A percentile compares a stretch with the other conserved stretches of the same genome.
These are phyloP conservation scores for Falco rusticolus DNA, from an alignment of 2,797 vertebrate species.

Conservation along the genomic window DNA sequence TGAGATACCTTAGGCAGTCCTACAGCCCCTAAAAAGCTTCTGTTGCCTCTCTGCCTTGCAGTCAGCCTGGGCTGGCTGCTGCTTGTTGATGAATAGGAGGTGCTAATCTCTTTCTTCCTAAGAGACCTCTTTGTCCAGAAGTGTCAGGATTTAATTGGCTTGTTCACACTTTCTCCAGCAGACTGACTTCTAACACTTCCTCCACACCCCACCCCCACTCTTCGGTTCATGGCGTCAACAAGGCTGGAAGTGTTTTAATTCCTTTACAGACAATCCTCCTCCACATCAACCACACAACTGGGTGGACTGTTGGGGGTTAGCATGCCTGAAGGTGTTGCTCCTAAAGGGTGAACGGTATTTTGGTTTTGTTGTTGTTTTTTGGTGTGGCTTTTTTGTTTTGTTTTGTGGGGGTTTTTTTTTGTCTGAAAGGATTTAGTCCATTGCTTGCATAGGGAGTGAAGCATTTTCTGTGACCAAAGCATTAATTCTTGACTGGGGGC, in stretches of 20 bases:
- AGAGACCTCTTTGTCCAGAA: slow-evolving; percentile 62
- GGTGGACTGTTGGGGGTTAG: not conserved
- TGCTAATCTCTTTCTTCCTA: slow-evolving; percentile 64
- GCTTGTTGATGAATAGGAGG: slow-evolving; percentile 19
- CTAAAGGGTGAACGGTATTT: not conserved
- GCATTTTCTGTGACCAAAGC: not conserved
- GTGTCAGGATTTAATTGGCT: slow-evolving; percentile 66
- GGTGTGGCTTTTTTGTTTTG: not conserved
- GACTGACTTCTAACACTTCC: slow-evolving; percentile 43
- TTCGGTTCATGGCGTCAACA: slow-evolving; percentile 35
- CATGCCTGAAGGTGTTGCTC: slow-evolving; percentile 23
- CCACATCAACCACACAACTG: not conserved
- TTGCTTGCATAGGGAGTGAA: not conserved
- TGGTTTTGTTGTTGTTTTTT: not conserved
- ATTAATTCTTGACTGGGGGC: not conserved
- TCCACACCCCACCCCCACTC: not conserved
- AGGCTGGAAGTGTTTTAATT: slow-evolving; percentile 42
- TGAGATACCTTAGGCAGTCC: not conserved
- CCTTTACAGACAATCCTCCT: not conserved
- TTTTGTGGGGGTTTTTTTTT: not conserved
- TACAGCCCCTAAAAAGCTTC: not conserved
- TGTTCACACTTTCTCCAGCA: slow-evolving; percentile 64
- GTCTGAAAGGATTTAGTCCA: slow-evolving; percentile 9
- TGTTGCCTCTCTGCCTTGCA: not conserved
- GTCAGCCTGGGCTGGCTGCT: not conserved